Base-by-base conservation (phyloP, 2,113 vertebrate genomes). In the Elaphurus davidianus region DNA sequence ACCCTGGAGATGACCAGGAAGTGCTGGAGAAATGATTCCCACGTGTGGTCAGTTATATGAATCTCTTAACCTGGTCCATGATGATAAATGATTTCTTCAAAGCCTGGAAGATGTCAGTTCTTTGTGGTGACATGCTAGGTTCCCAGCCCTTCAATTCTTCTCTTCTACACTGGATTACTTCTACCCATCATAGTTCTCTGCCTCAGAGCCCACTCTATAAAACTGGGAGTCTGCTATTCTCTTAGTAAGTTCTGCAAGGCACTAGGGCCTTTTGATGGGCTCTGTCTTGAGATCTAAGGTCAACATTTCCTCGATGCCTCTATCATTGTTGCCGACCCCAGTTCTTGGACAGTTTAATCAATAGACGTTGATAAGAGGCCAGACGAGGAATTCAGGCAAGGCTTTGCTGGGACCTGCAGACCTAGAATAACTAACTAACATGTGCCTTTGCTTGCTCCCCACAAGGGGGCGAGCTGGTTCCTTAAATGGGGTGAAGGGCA, bases 261-360 rank as follows among this genome's bases (percentile, higher is more conserved):
- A 27, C 30, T 82, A 7, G 43, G 17, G 11, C 81, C 50, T 28
- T 74, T 30, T 4, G 30, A 21, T 11, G 28, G n/a, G 28, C 23
- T 33, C 30, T 10, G 4, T 50, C 62, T 83, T 19, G 19, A 50
- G 21, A 93, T 40, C 5, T 55, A 40, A n/a, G 14, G 7, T n/a
- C 30, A 59, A 16, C 12, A 54, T 25, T 8, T 36, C 10, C 25
- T n/a, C 0, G 8, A 11, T 1, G 9, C n/a, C 86, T 87, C 45
- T 28, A 16, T 64, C 36, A 74, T 25, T 76, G 40, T 2, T 76
- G 6, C 23, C 0, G 23, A 45, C 74, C 40, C 0, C 1, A 2
- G 1, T 76, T 28, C 40, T 76, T 28, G 74, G 25, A 45, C 13
- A 4, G 23, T 28, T 45, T 45, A 8, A 45, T 78, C 74, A 78